phyloP scores from a whole-genome alignment of 2,888 invertebrate genomes.

The Tachina grossa region DNA sequence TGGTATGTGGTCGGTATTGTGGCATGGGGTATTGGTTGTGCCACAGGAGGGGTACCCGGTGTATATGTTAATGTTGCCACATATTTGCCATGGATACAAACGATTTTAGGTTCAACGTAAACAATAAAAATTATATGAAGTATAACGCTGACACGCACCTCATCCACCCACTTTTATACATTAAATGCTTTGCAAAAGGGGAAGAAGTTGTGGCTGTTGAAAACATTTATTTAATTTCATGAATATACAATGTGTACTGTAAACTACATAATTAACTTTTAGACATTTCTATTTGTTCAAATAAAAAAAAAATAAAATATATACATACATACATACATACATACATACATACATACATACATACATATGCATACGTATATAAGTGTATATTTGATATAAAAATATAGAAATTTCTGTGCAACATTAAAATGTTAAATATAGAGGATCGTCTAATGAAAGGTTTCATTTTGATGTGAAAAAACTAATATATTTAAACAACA shows the following conservation, averaged over 20 bases:
- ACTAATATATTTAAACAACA: too few relatives aligned
- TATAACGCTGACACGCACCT: slow-evolving; percentile 13
- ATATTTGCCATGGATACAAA: slow-evolving; percentile 87
- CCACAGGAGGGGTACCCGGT: slow-evolving; percentile 87
- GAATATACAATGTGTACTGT: background rate
- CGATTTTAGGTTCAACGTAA: slow-evolving; percentile 75
- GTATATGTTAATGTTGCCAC: slow-evolving; percentile 90
- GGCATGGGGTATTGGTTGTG: slow-evolving; percentile 86
- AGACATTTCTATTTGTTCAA: background rate
- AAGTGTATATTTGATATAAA: too few relatives aligned
- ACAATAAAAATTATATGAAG: slow-evolving; percentile 40
- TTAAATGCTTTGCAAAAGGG: background rate
- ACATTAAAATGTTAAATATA: too few relatives aligned
- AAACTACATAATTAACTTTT: background rate
- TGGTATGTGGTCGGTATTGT: slow-evolving; percentile 84
- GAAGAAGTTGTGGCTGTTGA: background rate
- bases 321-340: background rate
- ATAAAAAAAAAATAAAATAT: background rate
- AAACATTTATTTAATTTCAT: background rate
- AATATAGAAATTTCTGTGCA: too few relatives aligned
- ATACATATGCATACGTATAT: too few relatives aligned
- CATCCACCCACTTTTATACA: slow-evolving; percentile 3
- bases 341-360: too few relatives aligned
- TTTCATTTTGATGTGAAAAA: too few relatives aligned
- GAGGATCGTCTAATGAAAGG: too few relatives aligned